Conservation (phyloP, 1,140 invertebrate genomes). For the Hyposmocoma kahamanoa region DNA sequence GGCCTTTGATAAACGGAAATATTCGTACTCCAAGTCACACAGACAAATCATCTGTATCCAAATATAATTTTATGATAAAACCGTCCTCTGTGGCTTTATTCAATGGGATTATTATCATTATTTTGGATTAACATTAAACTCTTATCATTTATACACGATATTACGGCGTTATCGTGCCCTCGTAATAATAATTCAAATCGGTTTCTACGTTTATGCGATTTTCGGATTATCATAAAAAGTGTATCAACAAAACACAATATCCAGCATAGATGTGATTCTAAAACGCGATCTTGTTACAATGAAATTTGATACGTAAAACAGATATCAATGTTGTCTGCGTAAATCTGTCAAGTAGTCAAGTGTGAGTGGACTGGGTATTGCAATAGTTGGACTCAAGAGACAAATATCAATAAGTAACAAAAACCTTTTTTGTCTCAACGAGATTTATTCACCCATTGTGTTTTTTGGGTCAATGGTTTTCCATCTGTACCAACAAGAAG, state of each 20-base stretch:
- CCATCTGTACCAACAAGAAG: constrained; percentile 25
- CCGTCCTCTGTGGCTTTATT: neutral
- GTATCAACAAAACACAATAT: too few species aligned
- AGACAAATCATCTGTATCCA: neutral
- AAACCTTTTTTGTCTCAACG: constrained; percentile 44
- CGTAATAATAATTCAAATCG: too few species aligned
- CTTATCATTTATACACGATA: too few species aligned
- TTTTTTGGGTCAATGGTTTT: constrained; percentile 51
- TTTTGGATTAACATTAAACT: neutral
- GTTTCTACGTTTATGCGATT: too few species aligned
- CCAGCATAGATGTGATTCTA: too few species aligned
- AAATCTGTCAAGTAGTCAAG: neutral
- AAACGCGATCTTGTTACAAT: neutral
- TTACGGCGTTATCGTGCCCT: too few species aligned
- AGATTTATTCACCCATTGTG: constrained; percentile 61
- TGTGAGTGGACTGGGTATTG: neutral
- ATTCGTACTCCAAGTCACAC: too few species aligned
- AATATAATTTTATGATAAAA: constrained; percentile 2
- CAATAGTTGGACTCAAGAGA: too few species aligned
- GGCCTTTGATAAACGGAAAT: too few species aligned
- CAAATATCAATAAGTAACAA: neutral
- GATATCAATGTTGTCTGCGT: neutral
- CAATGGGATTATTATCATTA: neutral
- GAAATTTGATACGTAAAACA: neutral
- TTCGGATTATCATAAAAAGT: too few species aligned